These are phyloP conservation scores for Apogon hyalosoma DNA, from an alignment of 2,797 vertebrate species.

Conservation along the genomic window DNA sequence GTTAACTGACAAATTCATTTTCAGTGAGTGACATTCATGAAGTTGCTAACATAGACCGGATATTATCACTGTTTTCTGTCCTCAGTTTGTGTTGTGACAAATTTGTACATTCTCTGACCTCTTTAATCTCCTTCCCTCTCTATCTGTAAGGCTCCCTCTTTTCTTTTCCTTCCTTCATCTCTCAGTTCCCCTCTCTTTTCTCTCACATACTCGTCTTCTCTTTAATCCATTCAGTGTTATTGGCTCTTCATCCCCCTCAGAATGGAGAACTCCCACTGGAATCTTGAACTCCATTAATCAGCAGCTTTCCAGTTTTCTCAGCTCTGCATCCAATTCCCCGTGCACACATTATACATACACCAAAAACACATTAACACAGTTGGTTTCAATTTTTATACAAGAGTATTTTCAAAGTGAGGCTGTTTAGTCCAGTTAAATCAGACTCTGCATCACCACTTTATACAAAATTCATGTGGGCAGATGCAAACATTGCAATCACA, in stretches of 20 bases:
- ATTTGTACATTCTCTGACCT: constrained; percentile 17
- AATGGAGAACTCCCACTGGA: constrained; percentile 52
- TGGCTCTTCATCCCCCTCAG: constrained; percentile 33
- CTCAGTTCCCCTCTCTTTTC: constrained; percentile 4
- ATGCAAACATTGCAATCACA: constrained; percentile 11
- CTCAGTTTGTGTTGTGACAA: constrained; percentile 4
- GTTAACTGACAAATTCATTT: constrained; percentile 29
- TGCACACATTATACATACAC: neutral
- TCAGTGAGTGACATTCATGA: neutral
- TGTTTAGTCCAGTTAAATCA: constrained; percentile 14
- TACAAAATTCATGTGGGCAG: neutral
- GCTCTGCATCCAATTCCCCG: constrained; percentile 19
- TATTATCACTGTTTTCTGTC: constrained; percentile 1
- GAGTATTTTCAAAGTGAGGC: constrained; percentile 2
- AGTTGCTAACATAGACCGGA: neutral
- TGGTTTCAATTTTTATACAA: constrained; percentile 9
- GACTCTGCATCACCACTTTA: neutral
- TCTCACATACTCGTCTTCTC: constrained; percentile 28
- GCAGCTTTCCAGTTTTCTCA: constrained; percentile 52
- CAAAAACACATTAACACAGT: constrained; percentile 3
- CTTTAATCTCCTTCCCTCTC: constrained; percentile 8
- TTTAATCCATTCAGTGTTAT: constrained; percentile 43
- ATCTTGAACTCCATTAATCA: constrained; percentile 59
- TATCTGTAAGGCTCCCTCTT: constrained; percentile 11
- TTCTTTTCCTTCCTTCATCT: constrained; percentile 6